Conservation (phyloP, 1,140 invertebrate genomes). For the Sinonovacula constricta region DNA sequence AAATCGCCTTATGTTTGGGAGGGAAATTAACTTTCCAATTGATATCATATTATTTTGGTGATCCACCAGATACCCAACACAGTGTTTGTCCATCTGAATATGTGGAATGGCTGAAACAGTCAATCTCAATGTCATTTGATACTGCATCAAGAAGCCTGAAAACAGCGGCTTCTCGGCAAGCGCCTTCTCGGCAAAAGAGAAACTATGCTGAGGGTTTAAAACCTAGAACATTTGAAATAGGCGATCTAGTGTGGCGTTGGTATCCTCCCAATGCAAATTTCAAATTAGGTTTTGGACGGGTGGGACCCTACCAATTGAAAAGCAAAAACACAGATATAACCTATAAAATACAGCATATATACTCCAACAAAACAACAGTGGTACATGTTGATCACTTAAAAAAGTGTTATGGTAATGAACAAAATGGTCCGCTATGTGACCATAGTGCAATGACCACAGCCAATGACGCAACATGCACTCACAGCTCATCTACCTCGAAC, state of each 20-base stretch:
- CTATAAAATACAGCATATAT: conserved; percentile 16
- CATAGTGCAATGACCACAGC: no score
- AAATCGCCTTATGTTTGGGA: conserved; percentile 50
- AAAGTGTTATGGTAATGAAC: no score
- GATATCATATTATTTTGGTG: conserved; percentile 45
- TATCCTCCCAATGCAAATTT: conserved; percentile 13
- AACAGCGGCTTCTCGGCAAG: conserved; percentile 38
- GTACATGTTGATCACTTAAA: conserved; percentile 60
- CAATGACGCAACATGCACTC: no score
- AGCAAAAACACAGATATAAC: conserved; percentile 3
- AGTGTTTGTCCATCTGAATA: conserved; percentile 27
- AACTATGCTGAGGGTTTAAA: conserved; percentile 55
- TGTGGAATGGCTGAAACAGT: conserved; percentile 30
- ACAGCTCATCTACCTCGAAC: no score
- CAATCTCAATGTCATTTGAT: background rate
- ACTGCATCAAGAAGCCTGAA: conserved; percentile 21
- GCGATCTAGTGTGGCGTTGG: conserved; percentile 54
- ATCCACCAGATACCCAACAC: background rate
- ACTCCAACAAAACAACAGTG: conserved; percentile 3
- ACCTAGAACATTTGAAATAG: conserved; percentile 29
- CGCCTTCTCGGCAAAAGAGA: conserved; percentile 48
- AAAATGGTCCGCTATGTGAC: no score
- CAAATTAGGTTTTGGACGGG: conserved; percentile 38
- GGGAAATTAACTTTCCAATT: conserved; percentile 35
- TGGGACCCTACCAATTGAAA: conserved; percentile 25